These are phyloP conservation scores for Gallinago undulata DNA, from an alignment of 2,113 vertebrate species.

Conservation along the genomic window DNA sequence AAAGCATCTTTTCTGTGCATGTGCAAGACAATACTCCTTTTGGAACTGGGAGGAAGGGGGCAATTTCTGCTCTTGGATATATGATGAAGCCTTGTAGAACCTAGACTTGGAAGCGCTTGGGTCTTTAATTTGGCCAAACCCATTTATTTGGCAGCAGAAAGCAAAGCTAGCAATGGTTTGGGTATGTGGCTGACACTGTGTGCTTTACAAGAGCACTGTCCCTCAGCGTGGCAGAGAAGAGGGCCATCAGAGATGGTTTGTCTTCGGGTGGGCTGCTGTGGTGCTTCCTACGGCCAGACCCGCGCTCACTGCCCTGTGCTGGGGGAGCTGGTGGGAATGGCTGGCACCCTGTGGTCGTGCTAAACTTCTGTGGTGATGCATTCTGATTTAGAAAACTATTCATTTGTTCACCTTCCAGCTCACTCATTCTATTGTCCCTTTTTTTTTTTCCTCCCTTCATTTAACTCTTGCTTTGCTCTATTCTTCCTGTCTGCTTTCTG, in stretches of 20 bases:
- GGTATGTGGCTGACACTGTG: neutral
- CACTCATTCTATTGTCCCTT: neutral
- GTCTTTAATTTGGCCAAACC: neutral
- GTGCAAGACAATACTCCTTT: neutral
- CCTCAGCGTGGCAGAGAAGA: neutral
- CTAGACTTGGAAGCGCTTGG: neutral
- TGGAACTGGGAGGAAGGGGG: neutral
- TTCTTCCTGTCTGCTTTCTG: neutral
- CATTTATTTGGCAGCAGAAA: neutral
- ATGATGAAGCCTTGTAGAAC: neutral
- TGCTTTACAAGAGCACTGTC: neutral
- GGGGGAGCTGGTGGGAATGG: neutral
- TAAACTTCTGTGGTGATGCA: neutral
- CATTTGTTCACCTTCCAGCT: neutral
- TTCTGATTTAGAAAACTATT: neutral
- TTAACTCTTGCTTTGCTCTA: neutral
- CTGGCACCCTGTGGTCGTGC: neutral
- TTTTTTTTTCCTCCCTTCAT: neutral
- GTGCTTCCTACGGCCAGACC: neutral
- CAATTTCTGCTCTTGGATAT: neutral
- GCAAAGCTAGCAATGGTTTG: neutral
- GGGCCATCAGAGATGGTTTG: neutral
- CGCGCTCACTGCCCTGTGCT: neutral
- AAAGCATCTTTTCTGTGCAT: neutral
- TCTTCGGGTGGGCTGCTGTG: neutral